A percentile compares a stretch with the other conserved stretches of the same genome.
Evolutionary conservation across 2,113 vertebrate genomes (phyloP).

Genomic region (Hystrix cristata): DNA sequence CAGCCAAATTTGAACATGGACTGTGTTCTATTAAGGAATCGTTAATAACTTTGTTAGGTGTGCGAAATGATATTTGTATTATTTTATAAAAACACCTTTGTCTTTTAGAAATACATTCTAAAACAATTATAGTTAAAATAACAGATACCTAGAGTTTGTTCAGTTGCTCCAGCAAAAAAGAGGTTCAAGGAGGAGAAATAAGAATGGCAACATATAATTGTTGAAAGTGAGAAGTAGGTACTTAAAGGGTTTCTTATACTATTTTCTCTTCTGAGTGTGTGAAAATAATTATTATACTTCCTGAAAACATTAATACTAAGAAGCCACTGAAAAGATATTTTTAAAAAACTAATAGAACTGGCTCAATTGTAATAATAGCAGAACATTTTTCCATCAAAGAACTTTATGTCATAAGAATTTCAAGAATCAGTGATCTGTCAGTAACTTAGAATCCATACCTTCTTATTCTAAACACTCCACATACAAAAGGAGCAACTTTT

Average conservation of each 20-base stretch:
- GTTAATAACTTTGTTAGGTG: not conserved
- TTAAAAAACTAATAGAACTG: not conserved
- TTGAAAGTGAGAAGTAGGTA: constrained; percentile 19
- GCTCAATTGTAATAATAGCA: not conserved
- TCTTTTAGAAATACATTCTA: not conserved
- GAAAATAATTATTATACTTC: constrained; percentile 31
- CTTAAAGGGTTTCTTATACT: constrained; percentile 19
- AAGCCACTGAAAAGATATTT: constrained; percentile 3
- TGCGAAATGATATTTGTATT: constrained; percentile 6
- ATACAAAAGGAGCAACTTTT: not conserved
- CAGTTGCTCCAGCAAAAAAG: not conserved
- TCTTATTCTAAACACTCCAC: not conserved
- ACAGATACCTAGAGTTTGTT: not conserved
- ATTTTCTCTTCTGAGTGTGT: constrained; percentile 36
- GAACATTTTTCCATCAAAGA: not conserved
- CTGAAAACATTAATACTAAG: not conserved
- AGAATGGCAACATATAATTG: constrained; percentile 38
- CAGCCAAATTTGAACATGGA: not conserved
- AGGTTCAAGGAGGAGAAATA: not conserved
- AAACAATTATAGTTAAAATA: constrained; percentile 57
- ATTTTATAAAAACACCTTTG: not conserved
- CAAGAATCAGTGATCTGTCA: not conserved
- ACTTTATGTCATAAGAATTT: not conserved
- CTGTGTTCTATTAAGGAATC: constrained; percentile 7
- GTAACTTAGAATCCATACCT: not conserved